phyloP scores from a whole-genome alignment of 2,888 invertebrate species.

The Lepidocyrtoides sp. region DNA sequence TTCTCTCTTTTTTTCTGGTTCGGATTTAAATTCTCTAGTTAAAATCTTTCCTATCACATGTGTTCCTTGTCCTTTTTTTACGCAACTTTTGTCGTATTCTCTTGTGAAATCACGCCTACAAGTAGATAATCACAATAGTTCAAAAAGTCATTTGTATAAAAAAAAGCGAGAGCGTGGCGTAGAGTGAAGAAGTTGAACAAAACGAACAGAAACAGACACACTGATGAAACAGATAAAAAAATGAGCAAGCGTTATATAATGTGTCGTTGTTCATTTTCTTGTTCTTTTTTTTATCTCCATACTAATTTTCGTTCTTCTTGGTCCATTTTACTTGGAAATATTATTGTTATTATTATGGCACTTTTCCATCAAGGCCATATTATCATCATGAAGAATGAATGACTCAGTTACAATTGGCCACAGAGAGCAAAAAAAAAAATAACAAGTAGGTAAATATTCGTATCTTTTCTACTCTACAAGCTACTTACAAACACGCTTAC shows the following conservation, averaged over 20 bases:
- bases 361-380: neutral
- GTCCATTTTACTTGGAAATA: neutral
- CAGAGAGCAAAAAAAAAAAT: neutral
- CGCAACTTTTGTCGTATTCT: neutral
- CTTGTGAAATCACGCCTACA: constrained; percentile 25
- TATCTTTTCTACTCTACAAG: too few species aligned
- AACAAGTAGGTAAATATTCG: too few species aligned
- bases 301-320: neutral
- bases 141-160: constrained; percentile 1
- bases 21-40: neutral
- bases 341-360: neutral
- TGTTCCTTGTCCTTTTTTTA: constrained; percentile 7
- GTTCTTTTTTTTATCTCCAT: neutral
- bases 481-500: too few species aligned
- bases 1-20: neutral
- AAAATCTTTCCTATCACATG: neutral
- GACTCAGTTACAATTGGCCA: neutral
- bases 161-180: neutral
- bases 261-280: neutral
- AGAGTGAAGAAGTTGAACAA: too few species aligned
- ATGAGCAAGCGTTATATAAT: neutral
- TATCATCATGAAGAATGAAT: neutral
- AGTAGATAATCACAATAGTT: too few species aligned
- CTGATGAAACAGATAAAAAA: neutral
- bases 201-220: neutral